These are phyloP conservation scores for Cichladusa arquata DNA, from an alignment of 2,113 vertebrate genomes.

Conservation along the genomic window DNA sequence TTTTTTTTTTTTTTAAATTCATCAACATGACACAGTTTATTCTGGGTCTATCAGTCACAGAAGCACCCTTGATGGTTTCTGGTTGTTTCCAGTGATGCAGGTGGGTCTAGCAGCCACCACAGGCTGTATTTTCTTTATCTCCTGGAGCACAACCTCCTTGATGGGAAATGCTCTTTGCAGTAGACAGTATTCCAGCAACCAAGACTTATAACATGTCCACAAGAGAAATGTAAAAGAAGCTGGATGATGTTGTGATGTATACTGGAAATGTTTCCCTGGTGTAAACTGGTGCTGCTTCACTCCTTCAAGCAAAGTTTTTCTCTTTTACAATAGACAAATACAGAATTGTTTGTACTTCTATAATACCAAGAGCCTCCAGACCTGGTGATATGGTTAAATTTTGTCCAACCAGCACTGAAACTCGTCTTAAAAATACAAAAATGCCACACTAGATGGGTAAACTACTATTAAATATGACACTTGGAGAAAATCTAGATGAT, in stretches of 20 bases:
- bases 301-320: neutral
- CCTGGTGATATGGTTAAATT: rapidly evolving
- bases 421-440: neutral
- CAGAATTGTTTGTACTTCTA: neutral
- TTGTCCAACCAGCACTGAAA: neutral
- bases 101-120: neutral
- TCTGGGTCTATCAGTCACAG: neutral
- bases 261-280: neutral
- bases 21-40: neutral
- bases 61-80: neutral
- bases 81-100: neutral
- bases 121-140: neutral
- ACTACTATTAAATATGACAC: neutral
- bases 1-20: neutral
- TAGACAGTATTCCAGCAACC: neutral
- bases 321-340: neutral
- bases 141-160: neutral
- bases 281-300: neutral
- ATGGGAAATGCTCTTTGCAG: slow-evolving; percentile 2
- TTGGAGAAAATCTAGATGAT: neutral
- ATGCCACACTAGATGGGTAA: neutral
- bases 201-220: neutral
- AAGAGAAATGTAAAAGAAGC: neutral
- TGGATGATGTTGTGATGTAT: neutral
- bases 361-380: neutral